Conservation (phyloP, 2,888 invertebrate species). For the Drosophila anomalata region DNA sequence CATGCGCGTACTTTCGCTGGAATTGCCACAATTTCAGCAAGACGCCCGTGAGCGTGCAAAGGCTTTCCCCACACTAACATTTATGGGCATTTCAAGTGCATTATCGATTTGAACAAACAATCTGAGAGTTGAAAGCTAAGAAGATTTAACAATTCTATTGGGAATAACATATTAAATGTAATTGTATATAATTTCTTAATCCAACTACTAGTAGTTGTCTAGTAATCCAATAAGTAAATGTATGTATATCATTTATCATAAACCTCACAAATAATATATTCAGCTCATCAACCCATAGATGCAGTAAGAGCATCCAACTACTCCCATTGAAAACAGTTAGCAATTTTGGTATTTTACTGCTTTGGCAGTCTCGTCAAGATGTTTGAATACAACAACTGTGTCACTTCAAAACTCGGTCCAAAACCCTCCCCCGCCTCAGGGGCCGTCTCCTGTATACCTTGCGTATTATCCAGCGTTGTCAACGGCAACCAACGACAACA, state of each 20-base stretch:
- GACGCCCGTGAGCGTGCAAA: constrained; percentile 63
- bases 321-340: background rate
- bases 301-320: constrained; percentile 42
- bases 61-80: constrained; percentile 34
- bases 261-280: no score
- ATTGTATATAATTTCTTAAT: no score
- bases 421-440: constrained; percentile 6
- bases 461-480: constrained; percentile 67
- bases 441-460: constrained; percentile 46
- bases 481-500: constrained; percentile 66
- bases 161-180: no score
- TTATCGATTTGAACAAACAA: no score
- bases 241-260: no score
- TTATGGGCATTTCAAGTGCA: background rate
- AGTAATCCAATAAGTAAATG: no score
- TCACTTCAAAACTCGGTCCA: constrained; percentile 43
- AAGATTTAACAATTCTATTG: no score
- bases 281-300: no score
- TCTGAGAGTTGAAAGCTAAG: no score
- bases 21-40: constrained; percentile 71
- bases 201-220: no score
- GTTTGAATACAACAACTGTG: constrained; percentile 71
- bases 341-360: constrained; percentile 15
- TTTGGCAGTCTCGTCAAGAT: constrained; percentile 62
- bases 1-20: constrained; percentile 65